Conservation (phyloP, 2,888 invertebrate species). For the Elgonia sp. region DNA sequence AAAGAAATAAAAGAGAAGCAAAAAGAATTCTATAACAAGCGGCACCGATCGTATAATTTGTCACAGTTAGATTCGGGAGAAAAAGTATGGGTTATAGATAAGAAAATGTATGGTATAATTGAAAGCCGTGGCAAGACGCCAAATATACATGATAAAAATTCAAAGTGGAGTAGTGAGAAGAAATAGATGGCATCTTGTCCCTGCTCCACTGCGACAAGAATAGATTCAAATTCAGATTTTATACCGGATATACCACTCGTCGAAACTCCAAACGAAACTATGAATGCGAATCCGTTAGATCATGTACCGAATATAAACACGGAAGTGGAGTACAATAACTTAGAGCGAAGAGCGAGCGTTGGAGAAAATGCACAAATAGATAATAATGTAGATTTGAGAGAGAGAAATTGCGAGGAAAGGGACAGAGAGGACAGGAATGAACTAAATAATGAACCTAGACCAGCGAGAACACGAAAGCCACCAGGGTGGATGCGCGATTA, state of each 20-base stretch:
- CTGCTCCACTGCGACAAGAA: conserved; percentile 20
- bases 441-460: not conserved
- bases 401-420: too few species aligned
- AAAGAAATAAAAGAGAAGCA: conserved; percentile 57
- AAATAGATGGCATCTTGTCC: conserved; percentile 57
- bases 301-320: too few species aligned
- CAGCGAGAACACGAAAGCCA: conserved; percentile 37
- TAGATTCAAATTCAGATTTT: too few species aligned
- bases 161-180: conserved; percentile 2
- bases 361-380: conserved; percentile 1
- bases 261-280: too few species aligned
- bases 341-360: conserved; percentile 2
- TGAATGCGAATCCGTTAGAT: too few species aligned
- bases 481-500: conserved; percentile 48
- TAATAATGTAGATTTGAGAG: too few species aligned
- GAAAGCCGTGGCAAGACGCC: conserved; percentile 14
- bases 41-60: conserved; percentile 73
- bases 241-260: too few species aligned
- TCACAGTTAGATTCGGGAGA: conserved; percentile 71
- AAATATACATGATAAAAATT: conserved; percentile 46
- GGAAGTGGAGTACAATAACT: not conserved
- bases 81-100: conserved; percentile 78
- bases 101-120: conserved; percentile 33
- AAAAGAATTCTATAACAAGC: conserved; percentile 68
- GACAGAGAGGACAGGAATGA: too few species aligned